Evolutionary conservation across 2,113 vertebrate genomes (phyloP).

Genomic region (Thermophis baileyi): DNA sequence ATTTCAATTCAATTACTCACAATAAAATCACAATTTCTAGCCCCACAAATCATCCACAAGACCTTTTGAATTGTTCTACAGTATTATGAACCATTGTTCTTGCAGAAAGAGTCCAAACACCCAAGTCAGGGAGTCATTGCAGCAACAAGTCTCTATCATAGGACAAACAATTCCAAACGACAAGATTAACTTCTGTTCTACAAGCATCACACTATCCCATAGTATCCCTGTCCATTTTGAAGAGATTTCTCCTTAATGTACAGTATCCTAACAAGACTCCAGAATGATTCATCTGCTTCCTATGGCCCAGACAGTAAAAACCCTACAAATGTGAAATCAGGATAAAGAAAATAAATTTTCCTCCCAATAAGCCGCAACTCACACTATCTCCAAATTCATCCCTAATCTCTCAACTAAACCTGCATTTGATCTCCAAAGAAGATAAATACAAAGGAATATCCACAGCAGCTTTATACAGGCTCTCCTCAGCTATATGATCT

Average conservation of each 20-base stretch:
- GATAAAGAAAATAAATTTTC: not conserved
- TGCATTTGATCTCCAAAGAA: not conserved
- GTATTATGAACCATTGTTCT: not conserved
- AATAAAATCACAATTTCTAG: not conserved
- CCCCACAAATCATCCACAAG: not conserved
- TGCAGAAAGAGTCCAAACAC: not conserved
- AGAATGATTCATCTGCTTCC: not conserved
- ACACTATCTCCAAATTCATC: not conserved
- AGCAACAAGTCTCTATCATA: not conserved
- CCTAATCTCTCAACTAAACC: not conserved
- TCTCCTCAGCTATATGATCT: not conserved
- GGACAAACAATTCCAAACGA: not conserved
- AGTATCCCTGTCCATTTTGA: not conserved
- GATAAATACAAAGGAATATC: not conserved
- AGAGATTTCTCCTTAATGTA: not conserved
- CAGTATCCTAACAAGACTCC: not conserved
- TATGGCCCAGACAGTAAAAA: not conserved
- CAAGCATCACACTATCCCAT: not conserved
- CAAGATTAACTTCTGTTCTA: not conserved
- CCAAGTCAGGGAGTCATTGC: not conserved
- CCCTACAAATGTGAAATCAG: not conserved
- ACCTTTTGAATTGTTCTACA: not conserved
- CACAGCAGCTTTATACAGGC: not conserved
- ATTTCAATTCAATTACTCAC: not conserved
- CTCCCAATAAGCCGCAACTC: not conserved